Evolutionary conservation across 2,113 vertebrate genomes (phyloP).

Genomic region (Baryphthengus martii): DNA sequence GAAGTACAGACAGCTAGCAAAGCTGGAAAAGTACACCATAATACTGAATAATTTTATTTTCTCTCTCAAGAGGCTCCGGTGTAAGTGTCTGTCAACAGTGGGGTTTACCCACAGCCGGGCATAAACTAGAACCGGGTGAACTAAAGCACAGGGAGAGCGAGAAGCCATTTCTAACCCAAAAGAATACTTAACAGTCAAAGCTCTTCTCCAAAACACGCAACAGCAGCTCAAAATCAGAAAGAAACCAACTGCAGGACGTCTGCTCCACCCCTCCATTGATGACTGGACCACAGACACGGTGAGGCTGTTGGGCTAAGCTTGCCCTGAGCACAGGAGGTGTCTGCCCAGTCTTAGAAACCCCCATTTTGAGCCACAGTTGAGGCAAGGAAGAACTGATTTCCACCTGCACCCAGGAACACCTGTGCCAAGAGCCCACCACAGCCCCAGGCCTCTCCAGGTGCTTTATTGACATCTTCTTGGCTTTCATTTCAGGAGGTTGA

Average conservation of each 20-base stretch:
- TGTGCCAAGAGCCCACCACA: not conserved
- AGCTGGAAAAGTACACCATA: not conserved
- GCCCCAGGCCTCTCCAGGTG: not conserved
- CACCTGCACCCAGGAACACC: not conserved
- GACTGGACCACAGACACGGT: not conserved
- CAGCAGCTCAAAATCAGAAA: not conserved
- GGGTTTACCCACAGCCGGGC: not conserved
- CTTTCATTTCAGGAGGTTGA: not conserved
- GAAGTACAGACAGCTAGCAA: not conserved
- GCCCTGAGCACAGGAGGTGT: not conserved
- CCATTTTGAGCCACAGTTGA: not conserved
- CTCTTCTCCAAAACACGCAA: not conserved
- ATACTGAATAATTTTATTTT: not conserved
- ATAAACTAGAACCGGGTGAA: no score
- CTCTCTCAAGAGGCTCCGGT: not conserved
- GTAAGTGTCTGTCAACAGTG: not conserved
- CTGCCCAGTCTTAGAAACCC: not conserved
- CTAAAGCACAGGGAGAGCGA: not conserved
- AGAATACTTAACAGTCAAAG: not conserved
- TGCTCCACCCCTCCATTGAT: accelerated
- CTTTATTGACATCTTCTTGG: not conserved
- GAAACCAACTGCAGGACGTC: not conserved
- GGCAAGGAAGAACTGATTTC: not conserved
- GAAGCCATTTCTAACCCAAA: not conserved
- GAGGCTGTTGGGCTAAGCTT: not conserved